Evolutionary conservation across 2,888 invertebrate genomes (phyloP).

Genomic region (Xylocampa areola): DNA sequence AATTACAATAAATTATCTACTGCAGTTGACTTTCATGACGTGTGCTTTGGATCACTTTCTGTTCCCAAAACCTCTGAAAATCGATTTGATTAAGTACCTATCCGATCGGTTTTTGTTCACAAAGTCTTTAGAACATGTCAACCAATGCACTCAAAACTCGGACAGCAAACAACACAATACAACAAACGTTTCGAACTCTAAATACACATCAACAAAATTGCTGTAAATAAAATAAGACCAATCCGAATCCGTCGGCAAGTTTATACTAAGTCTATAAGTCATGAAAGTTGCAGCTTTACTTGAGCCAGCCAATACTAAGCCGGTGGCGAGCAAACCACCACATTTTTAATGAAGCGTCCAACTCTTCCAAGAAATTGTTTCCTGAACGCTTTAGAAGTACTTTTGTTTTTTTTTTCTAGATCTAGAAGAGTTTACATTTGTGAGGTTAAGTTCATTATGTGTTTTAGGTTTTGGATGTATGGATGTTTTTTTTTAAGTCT

Average conservation of each 20-base stretch:
- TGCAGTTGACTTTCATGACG: no score
- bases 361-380: slow-evolving; percentile 61
- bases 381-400: slow-evolving; percentile 52
- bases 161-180: neutral
- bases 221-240: slow-evolving; percentile 54
- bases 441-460: no score
- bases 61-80: no score
- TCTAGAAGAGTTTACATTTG: slow-evolving; percentile 12
- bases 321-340: slow-evolving; percentile 54
- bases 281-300: slow-evolving; percentile 65
- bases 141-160: neutral
- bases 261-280: slow-evolving; percentile 67
- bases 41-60: no score
- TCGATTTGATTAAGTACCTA: no score
- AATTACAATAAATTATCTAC: no score
- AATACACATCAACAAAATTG: slow-evolving; percentile 19
- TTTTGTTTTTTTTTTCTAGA: slow-evolving; percentile 27
- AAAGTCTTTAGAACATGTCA: no score
- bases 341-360: slow-evolving; percentile 70
- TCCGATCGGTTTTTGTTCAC: no score
- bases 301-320: slow-evolving; percentile 64
- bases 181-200: slow-evolving; percentile 3
- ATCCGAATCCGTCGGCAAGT: slow-evolving; percentile 37
- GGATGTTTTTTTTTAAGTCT: no score
- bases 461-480: no score